Evolutionary conservation across 2,797 vertebrate genomes (phyloP).

Genomic region (Dermochelys coriacea): DNA sequence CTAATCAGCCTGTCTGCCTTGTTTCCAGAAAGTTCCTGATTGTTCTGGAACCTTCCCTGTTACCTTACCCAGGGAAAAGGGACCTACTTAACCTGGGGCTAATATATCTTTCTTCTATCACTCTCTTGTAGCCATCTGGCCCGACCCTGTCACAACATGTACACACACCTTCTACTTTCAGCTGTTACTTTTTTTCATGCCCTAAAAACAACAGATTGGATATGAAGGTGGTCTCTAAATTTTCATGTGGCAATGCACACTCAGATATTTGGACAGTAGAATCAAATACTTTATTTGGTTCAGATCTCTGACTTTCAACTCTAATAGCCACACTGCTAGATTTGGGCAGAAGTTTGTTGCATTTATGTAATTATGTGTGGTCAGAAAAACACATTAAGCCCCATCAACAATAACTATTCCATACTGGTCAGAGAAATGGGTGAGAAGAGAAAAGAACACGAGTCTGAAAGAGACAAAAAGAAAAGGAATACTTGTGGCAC

Average conservation of each 20-base stretch:
- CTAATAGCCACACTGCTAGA: background rate
- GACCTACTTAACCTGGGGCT: too few species aligned
- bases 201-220: background rate
- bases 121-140: too few species aligned
- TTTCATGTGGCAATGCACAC: background rate
- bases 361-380: background rate
- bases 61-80: too few species aligned
- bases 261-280: background rate
- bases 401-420: background rate
- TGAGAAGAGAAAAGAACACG: background rate
- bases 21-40: too few species aligned
- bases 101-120: too few species aligned
- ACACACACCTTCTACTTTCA: background rate
- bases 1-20: too few species aligned
- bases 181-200: background rate
- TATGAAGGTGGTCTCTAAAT: background rate
- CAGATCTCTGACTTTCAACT: background rate
- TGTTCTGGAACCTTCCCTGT: too few species aligned
- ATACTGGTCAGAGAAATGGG: background rate
- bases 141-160: background rate
- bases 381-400: background rate
- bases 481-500: too few species aligned
- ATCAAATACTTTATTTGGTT: background rate
- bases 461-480: background rate
- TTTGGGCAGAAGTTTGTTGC: background rate